Evolutionary conservation across 2,797 vertebrate species (phyloP), one percentile per base, ranked within the genome.

Genomic region (Fundulus diaphanus): DNA sequence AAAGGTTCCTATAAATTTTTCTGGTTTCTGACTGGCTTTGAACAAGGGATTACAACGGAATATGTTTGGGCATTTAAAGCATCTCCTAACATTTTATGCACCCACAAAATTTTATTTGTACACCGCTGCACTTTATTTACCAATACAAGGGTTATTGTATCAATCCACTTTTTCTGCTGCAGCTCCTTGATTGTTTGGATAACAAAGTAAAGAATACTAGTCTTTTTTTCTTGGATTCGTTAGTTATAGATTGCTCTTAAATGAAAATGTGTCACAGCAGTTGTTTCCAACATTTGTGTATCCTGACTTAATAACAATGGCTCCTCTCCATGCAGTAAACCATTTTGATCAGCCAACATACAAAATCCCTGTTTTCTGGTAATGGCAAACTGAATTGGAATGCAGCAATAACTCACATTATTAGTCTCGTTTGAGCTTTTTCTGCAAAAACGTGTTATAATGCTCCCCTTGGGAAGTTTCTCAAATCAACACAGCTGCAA

Each of bases 311-410:
- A 73, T 84, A 72, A 77, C 49, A 48, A 77, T 74, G 61, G 49
- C 52, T 78, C 5, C 7, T 2, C 51, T 68, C 33, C 63, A 67
- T 69, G 73, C 73, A 69, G 72, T 74, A 42, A 52, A 13, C n/a
- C 35, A 20, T 29, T 82, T 68, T 77, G 77, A 20, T 42, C 7
- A 72, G 33, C 66, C 72, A 76, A 35, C 29, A 72, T 76, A 57
- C 54, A 69, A 75, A 75, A 54, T 40, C 33, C 46, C 29, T 70
- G 2, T 49, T 7, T 40, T 37, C 74, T 80, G 71, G 76, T 80
- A 70, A n/a, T 70, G 74, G 54, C 70, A 79, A 70, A 78, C 67
- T 79, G 79, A 46, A 73, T 59, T 72, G 80, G 66, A 80, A 78
- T 67, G 9, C 48, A 71, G 66, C 78, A 48, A 57, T 44, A 75